phyloP scores from a whole-genome alignment of 2,888 invertebrate genomes.

The Suillia variegata region DNA sequence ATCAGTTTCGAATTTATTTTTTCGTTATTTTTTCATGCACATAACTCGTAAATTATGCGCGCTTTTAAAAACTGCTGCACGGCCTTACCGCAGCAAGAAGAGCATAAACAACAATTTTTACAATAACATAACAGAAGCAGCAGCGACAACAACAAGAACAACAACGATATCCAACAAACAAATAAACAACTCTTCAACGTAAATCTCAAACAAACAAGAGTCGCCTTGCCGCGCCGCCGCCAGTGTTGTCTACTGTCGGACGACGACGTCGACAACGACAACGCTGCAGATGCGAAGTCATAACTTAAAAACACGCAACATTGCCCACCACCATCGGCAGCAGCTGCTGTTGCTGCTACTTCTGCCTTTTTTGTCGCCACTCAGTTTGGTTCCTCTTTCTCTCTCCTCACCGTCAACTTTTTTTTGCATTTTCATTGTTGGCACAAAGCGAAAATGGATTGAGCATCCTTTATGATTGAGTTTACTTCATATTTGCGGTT shows the following conservation, averaged over 20 bases:
- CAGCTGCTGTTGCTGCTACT: too few relatives aligned
- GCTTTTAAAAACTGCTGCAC: background rate
- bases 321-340: background rate
- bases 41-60: constrained; percentile 3
- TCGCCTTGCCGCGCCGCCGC: background rate
- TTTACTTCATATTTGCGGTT: background rate
- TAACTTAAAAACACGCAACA: background rate
- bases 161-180: background rate
- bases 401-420: background rate
- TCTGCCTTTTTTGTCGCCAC: background rate
- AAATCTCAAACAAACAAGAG: too few relatives aligned
- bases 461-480: background rate
- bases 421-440: background rate
- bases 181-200: too few relatives aligned
- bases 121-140: background rate
- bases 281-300: too few relatives aligned
- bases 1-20: background rate
- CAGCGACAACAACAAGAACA: background rate
- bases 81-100: background rate
- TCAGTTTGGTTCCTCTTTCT: background rate
- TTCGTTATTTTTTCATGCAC: too few relatives aligned
- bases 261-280: too few relatives aligned
- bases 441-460: background rate
- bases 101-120: background rate
- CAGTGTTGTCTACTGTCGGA: too few relatives aligned